Evolutionary conservation across 2,888 invertebrate species (phyloP).

Genomic region (Maniola hyperantus): DNA sequence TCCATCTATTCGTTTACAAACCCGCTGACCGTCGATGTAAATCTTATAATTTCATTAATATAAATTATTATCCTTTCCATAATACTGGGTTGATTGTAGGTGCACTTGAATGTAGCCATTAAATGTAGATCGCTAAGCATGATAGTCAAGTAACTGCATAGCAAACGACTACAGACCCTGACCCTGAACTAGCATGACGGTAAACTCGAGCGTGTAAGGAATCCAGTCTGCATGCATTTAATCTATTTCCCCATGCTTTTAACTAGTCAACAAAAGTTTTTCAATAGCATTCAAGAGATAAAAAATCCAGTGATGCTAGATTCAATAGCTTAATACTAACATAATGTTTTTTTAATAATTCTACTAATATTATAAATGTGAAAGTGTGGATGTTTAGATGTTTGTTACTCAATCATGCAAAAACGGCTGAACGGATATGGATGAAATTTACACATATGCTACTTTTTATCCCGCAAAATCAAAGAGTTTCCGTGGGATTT

Average conservation of each 20-base stretch:
- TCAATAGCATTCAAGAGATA: not conserved
- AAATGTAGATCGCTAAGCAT: constrained; percentile 19
- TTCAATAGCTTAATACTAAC: too few relatives aligned
- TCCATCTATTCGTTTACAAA: constrained; percentile 3
- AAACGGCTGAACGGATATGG: too few relatives aligned
- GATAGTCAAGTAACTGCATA: constrained; percentile 20
- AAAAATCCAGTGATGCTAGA: too few relatives aligned
- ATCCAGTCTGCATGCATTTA: constrained; percentile 35
- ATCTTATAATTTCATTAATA: constrained; percentile 25
- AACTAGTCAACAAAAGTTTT: constrained; percentile 1
- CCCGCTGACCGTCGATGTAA: constrained; percentile 15
- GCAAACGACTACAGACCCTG: constrained; percentile 30
- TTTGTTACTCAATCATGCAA: too few relatives aligned
- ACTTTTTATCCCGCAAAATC: too few relatives aligned
- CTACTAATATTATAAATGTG: too few relatives aligned
- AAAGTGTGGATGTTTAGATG: too few relatives aligned
- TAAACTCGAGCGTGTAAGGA: constrained; percentile 35
- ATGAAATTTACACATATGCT: too few relatives aligned
- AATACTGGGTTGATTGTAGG: constrained; percentile 12
- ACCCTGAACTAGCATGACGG: constrained; percentile 38
- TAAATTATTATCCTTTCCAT: constrained; percentile 24
- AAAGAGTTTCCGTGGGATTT: too few relatives aligned
- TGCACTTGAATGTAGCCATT: constrained; percentile 16
- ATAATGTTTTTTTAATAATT: too few relatives aligned
- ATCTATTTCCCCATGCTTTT: constrained; percentile 27